Conservation (phyloP, 2,888 invertebrate species). For the Polydrusus tereticollis region DNA sequence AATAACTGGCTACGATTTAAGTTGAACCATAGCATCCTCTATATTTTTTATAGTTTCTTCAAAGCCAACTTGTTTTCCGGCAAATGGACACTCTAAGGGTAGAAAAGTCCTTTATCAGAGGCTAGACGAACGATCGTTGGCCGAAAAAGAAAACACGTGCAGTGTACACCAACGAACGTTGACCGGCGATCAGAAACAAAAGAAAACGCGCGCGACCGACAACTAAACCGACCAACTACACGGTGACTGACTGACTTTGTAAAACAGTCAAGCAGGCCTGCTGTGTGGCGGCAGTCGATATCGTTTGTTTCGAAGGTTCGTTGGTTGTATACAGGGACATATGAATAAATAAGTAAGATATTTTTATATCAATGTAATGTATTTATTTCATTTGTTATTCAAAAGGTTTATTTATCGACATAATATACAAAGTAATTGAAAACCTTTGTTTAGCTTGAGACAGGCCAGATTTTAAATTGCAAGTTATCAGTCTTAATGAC, state of each 20-base stretch:
- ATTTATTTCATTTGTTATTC: neutral
- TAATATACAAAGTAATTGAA: no score
- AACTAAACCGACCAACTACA: constrained; percentile 22
- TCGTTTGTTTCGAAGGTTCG: constrained; percentile 36
- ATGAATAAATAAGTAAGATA: constrained; percentile 11
- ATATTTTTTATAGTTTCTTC: neutral
- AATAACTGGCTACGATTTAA: neutral
- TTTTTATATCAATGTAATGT: neutral
- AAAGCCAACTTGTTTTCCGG: neutral
- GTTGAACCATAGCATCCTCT: neutral
- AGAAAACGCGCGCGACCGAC: constrained; percentile 11
- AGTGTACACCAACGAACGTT: constrained; percentile 1
- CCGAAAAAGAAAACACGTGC: constrained; percentile 32
- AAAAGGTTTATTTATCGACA: no score
- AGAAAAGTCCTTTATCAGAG: neutral
- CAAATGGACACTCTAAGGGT: neutral
- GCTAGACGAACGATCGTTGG: neutral
- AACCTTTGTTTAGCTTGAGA: no score
- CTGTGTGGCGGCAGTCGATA: constrained; percentile 23
- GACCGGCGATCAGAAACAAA: neutral
- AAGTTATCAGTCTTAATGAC: neutral
- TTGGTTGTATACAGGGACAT: constrained; percentile 28
- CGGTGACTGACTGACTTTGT: constrained; percentile 37
- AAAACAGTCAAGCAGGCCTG: constrained; percentile 22
- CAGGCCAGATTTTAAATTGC: no score